A percentile compares a stretch with the other conserved stretches of the same genome.
phyloP scores from a whole-genome alignment of 2,888 invertebrate genomes.

The Pomacea canaliculata region DNA sequence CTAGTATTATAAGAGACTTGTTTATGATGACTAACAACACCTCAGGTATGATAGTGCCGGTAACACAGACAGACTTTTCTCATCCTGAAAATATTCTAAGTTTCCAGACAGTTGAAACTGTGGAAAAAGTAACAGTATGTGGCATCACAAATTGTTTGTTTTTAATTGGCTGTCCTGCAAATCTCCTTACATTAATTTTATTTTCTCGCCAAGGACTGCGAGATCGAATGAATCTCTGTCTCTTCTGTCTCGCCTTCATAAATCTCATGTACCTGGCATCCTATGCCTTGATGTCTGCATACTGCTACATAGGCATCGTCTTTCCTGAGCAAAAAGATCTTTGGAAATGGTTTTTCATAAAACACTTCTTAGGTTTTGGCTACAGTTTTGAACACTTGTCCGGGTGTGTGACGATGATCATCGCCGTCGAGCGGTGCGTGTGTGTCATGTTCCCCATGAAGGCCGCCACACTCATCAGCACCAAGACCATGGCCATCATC shows the following conservation, averaged over 20 bases:
- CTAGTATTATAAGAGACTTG: too few species aligned
- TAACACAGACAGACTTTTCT: too few species aligned
- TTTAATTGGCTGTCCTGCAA: neutral
- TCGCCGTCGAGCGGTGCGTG: neutral
- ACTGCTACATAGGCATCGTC: slow-evolving; percentile 30
- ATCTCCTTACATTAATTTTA: neutral
- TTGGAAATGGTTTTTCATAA: neutral
- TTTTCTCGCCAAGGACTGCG: neutral
- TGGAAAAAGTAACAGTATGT: too few species aligned
- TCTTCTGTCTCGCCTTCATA: neutral
- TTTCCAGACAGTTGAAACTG: too few species aligned
- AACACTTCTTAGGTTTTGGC: neutral
- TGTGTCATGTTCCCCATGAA: slow-evolving; percentile 5
- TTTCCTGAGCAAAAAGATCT: neutral
- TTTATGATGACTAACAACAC: too few species aligned
- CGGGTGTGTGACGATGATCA: neutral
- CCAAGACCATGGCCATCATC: neutral
- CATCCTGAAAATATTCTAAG: too few species aligned
- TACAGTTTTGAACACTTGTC: neutral
- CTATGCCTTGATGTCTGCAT: neutral
- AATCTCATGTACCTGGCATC: neutral
- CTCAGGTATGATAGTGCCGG: too few species aligned
- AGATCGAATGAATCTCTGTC: neutral
- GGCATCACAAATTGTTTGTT: too few species aligned
- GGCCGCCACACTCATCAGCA: neutral